Percentiles rank a stretch among this genome's conserved stretches.
Evolutionary conservation across 2,113 vertebrate species (phyloP).

Genomic region (Vulpes ferrilata): DNA sequence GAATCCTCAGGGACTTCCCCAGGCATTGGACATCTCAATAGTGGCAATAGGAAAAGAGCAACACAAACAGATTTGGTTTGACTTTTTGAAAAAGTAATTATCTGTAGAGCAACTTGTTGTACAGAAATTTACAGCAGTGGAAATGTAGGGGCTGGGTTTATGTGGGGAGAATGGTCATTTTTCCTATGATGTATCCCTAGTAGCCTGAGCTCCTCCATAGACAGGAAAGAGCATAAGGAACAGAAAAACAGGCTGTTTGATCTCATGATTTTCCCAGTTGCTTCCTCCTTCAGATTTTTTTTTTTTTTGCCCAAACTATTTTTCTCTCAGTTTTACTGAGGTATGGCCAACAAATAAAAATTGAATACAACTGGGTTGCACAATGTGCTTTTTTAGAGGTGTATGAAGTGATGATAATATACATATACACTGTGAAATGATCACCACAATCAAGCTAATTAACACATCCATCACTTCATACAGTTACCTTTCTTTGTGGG

Average conservation of each 20-base stretch:
- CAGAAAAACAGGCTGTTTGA: neutral
- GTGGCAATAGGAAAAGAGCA: neutral
- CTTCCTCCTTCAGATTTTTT: neutral
- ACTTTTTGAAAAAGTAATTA: neutral
- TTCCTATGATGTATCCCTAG: neutral
- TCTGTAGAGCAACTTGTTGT: neutral
- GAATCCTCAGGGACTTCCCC: neutral
- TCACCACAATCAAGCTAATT: neutral
- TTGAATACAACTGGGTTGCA: neutral
- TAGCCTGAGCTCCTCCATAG: neutral
- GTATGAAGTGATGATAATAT: neutral
- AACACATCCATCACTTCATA: neutral
- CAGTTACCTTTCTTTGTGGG: neutral
- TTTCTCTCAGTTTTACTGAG: neutral
- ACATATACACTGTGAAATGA: neutral
- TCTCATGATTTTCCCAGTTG: neutral
- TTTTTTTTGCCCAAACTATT: neutral
- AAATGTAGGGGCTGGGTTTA: neutral
- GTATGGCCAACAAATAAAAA: neutral
- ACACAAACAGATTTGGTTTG: neutral
- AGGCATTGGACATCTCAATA: neutral
- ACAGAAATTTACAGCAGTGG: neutral
- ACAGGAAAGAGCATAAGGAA: neutral
- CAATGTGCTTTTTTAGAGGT: neutral
- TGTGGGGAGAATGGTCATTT: fast-evolving